phyloP scores from a whole-genome alignment of 2,113 vertebrate species.

The Melanostigma gelatinosum region DNA sequence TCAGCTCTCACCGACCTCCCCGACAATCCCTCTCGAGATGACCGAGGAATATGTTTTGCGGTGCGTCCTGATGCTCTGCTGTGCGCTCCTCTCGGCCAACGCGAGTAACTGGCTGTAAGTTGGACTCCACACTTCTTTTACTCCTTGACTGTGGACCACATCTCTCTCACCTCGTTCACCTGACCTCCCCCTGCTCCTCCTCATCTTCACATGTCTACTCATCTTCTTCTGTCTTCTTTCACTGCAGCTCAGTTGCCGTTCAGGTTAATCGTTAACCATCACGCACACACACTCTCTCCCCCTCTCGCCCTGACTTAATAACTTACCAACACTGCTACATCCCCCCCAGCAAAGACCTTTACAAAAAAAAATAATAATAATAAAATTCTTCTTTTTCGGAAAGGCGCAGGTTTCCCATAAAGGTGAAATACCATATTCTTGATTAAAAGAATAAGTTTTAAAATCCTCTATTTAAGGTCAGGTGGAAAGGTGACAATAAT shows the following conservation, averaged over 20 bases:
- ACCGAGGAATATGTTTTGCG: slow-evolving; percentile 90
- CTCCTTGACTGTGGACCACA: background rate
- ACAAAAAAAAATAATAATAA: background rate
- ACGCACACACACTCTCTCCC: slow-evolving; percentile 17
- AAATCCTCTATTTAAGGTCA: background rate
- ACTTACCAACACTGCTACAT: slow-evolving; percentile 37
- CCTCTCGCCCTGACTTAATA: slow-evolving; percentile 50
- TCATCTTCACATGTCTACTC: slow-evolving; percentile 28
- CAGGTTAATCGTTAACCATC: slow-evolving; percentile 72
- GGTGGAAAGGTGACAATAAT: background rate
- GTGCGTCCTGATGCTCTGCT: slow-evolving; percentile 94
- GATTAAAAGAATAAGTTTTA: background rate
- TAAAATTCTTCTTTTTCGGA: background rate
- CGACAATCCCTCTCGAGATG: slow-evolving; percentile 80
- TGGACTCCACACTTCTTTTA: slow-evolving; percentile 21
- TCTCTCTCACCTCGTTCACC: slow-evolving; percentile 15
- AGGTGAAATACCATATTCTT: background rate
- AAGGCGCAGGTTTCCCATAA: background rate
- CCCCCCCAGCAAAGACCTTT: slow-evolving; percentile 10
- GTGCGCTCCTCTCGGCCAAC: slow-evolving; percentile 94
- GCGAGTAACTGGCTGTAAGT: slow-evolving; percentile 99
- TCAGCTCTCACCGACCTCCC: slow-evolving; percentile 15
- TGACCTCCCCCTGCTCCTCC: slow-evolving; percentile 10
- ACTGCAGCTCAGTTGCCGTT: slow-evolving; percentile 24
- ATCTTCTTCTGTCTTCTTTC: slow-evolving; percentile 24